Conservation (phyloP, 2,797 vertebrate genomes). For the Sebastiscus tertius region DNA sequence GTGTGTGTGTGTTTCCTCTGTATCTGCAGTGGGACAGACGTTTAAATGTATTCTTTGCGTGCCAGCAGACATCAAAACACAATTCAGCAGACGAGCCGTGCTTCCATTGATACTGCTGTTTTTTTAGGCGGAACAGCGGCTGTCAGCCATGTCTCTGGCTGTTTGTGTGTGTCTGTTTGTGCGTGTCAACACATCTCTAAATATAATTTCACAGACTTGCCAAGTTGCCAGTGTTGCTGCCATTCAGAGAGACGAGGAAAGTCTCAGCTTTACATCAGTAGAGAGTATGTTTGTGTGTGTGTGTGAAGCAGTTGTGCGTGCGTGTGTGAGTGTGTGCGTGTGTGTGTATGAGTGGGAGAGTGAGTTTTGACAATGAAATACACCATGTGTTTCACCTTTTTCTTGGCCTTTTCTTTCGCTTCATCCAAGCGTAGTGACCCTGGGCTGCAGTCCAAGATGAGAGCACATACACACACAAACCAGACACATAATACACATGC, state of each 20-base stretch:
- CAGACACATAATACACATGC: not conserved
- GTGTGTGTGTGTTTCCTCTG: conserved; percentile 3
- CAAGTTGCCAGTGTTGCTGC: conserved; percentile 42
- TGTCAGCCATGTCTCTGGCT: conserved; percentile 31
- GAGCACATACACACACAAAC: not conserved
- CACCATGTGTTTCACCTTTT: conserved; percentile 32
- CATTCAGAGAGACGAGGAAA: conserved; percentile 43
- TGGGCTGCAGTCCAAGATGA: conserved; percentile 22
- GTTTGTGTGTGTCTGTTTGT: conserved; percentile 9
- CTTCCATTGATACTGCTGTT: conserved; percentile 55
- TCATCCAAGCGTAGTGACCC: conserved; percentile 36
- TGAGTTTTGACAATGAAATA: conserved; percentile 31
- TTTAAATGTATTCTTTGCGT: conserved; percentile 39
- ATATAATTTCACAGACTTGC: conserved; percentile 67
- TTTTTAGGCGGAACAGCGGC: conserved; percentile 10
- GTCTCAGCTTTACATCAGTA: conserved; percentile 27
- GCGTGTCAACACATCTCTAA: conserved; percentile 50
- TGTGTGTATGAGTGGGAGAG: not conserved
- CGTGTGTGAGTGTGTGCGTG: not conserved
- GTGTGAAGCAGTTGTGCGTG: not conserved
- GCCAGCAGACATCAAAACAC: conserved; percentile 61
- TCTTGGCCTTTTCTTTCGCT: conserved; percentile 38
- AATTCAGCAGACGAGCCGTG: conserved; percentile 36
- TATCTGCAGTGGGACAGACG: conserved; percentile 44
- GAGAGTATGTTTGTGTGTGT: not conserved